Evolutionary conservation across 2,888 invertebrate genomes (phyloP).

Genomic region (Eupithecia dodoneata): DNA sequence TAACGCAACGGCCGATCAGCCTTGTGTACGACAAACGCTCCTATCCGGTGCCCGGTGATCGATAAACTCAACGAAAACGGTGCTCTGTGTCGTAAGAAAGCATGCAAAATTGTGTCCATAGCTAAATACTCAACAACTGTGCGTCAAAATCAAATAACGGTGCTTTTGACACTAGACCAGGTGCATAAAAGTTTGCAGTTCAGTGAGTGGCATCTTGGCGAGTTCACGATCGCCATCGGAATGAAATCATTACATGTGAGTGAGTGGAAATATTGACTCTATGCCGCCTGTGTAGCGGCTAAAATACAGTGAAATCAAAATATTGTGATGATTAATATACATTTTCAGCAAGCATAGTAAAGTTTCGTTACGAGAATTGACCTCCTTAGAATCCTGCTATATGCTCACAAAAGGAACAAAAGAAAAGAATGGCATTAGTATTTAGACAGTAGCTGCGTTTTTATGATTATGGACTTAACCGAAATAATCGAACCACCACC

Average conservation of each 20-base stretch:
- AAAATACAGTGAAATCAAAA: slow-evolving; percentile 66
- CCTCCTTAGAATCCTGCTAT: slow-evolving; percentile 84
- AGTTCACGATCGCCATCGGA: slow-evolving; percentile 61
- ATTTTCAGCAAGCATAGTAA: slow-evolving; percentile 80
- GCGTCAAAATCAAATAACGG: slow-evolving; percentile 83
- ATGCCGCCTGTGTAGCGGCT: slow-evolving; percentile 62
- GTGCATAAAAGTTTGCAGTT: slow-evolving; percentile 84
- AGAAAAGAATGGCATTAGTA: slow-evolving; percentile 82
- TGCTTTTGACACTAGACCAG: slow-evolving; percentile 83
- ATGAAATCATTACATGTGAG: slow-evolving; percentile 88
- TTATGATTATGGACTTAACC: slow-evolving; percentile 52
- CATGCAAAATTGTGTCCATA: slow-evolving; percentile 84
- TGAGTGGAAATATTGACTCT: slow-evolving; percentile 83
- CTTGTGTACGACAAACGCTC: slow-evolving; percentile 68
- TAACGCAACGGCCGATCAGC: slow-evolving; percentile 55
- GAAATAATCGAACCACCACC: slow-evolving; percentile 63
- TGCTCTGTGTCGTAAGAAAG: slow-evolving; percentile 81
- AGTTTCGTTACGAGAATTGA: slow-evolving; percentile 79
- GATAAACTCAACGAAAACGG: slow-evolving; percentile 81
- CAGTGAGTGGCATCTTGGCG: slow-evolving; percentile 84
- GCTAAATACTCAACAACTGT: slow-evolving; percentile 85
- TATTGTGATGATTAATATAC: slow-evolving; percentile 68
- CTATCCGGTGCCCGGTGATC: slow-evolving; percentile 83
- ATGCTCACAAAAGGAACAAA: slow-evolving; percentile 79
- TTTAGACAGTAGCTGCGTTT: slow-evolving; percentile 55